Evolutionary conservation across 2,888 invertebrate genomes (phyloP), one percentile per base, ranked within the genome.

Genomic region (Amblyjoppa fuscipennis): DNA sequence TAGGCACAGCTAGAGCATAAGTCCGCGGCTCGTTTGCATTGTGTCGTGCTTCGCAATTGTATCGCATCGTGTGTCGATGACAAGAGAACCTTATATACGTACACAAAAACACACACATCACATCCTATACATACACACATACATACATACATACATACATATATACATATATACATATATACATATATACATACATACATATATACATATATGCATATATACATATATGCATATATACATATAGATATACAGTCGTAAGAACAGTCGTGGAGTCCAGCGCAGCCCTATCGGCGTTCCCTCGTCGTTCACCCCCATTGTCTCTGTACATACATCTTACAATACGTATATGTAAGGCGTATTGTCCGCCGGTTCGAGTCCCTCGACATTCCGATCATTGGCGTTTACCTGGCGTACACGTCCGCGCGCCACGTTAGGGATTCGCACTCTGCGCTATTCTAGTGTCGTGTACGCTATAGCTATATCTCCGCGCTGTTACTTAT

Each of bases 31-130:
- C 78, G 81, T 85, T 85, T 85, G 85, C 85, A 85, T 82, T 85
- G 82, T 85, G 76, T 85, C 85, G 85, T 85, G 85, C 74, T 70
- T 81, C 41, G 81, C 85, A 85, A 85, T 85, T 85, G 85, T 82
- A 85, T 75, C 81, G 81, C 85, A 28, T 53, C 77, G 68, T 70
- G 78, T 82, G 78, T 85, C 85, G 81, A 75, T 70, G 34, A 79
- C 56, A 70, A 66, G 68, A 66, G 66, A n/a, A 51, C 64, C 25
- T 66, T 64, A 59, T 66, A 53, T 64, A 16, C 53, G 49, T 53
- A 38, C 31, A 25, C 16, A 31, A 56, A 56, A 20, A 4, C 7
- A 25, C 51, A 51, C 51, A 16, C 51, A n/a, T 16, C 53, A 56
- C 7, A 20, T 25, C 6, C 41, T 11, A 73, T 73, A 20, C 64